Conservation (phyloP, 2,797 vertebrate genomes). For the Semotilus atromaculatus region DNA sequence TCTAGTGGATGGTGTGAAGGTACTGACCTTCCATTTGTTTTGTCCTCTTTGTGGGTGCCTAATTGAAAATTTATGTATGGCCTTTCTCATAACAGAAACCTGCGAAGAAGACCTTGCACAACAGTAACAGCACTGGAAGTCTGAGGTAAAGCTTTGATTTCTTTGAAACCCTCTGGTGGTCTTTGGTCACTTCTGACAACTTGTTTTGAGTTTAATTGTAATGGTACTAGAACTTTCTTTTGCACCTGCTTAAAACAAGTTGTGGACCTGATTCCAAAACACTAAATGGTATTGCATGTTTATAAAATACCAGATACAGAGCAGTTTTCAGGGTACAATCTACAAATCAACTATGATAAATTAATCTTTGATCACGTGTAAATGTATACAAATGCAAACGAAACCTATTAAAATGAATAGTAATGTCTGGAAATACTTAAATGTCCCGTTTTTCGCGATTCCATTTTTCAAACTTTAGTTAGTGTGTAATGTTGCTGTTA, state of each 20-base stretch:
- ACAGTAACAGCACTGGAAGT: constrained; percentile 71
- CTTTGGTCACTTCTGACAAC: rapidly evolving
- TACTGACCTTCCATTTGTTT: neutral
- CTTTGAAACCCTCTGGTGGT: rapidly evolving
- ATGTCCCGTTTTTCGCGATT: too few species aligned
- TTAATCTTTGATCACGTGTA: neutral
- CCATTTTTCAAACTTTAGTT: too few species aligned
- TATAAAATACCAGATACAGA: neutral
- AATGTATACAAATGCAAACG: neutral
- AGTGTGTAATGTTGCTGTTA: too few species aligned
- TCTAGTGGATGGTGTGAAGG: constrained; percentile 43
- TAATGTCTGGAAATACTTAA: neutral
- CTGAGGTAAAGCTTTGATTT: constrained; percentile 53
- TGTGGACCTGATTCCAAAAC: neutral
- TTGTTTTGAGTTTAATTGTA: neutral
- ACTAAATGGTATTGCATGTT: neutral
- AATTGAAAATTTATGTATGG: neutral
- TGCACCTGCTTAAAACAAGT: neutral
- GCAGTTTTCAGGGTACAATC: neutral
- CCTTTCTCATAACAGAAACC: constrained; percentile 26
- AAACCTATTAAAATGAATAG: neutral
- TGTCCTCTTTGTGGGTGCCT: rapidly evolving
- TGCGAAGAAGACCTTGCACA: constrained; percentile 50
- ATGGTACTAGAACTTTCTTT: neutral
- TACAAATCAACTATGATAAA: neutral